These are phyloP conservation scores for Drosophila kuntzei DNA, from an alignment of 2,888 invertebrate genomes.

Conservation along the genomic window DNA sequence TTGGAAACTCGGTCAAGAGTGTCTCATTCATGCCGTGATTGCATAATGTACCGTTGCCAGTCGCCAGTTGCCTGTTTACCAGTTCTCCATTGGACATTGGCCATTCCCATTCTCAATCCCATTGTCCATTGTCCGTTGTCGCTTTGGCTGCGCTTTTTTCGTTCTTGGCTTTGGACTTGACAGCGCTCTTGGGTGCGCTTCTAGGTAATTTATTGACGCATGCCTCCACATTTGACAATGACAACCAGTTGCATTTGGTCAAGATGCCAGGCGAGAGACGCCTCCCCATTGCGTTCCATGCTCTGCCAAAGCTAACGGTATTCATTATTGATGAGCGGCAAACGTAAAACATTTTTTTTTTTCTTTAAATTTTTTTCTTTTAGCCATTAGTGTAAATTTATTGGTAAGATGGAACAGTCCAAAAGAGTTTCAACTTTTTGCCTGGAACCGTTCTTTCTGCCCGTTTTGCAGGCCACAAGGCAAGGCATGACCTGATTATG, in stretches of 20 bases:
- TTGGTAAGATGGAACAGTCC: slow-evolving; percentile 53
- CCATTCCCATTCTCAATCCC: slow-evolving; percentile 14
- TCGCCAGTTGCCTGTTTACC: slow-evolving; percentile 11
- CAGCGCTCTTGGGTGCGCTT: slow-evolving; percentile 63
- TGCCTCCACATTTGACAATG: slow-evolving; percentile 76
- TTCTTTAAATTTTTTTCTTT: slow-evolving; percentile 13
- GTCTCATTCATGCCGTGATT: slow-evolving; percentile 84
- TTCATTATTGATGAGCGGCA: slow-evolving; percentile 70
- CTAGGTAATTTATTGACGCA: slow-evolving; percentile 78
- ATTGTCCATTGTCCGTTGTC: slow-evolving; percentile 29
- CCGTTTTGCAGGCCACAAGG: slow-evolving; percentile 26
- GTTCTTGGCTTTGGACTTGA: slow-evolving; percentile 52
- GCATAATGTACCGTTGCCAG: slow-evolving; percentile 82
- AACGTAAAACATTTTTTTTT: slow-evolving; percentile 44
- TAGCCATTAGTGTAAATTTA: slow-evolving; percentile 72
- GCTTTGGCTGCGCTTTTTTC: slow-evolving; percentile 20
- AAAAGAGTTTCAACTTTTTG: slow-evolving; percentile 29
- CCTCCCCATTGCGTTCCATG: slow-evolving; percentile 37
- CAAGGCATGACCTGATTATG: slow-evolving; percentile 73
- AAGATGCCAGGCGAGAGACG: slow-evolving; percentile 37
- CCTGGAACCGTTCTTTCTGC: slow-evolving; percentile 50
- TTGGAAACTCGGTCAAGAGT: slow-evolving; percentile 85
- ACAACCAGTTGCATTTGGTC: slow-evolving; percentile 69
- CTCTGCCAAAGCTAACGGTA: slow-evolving; percentile 63
- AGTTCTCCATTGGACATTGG: slow-evolving; percentile 22